Percentiles rank a stretch among this genome's conserved stretches.
These are phyloP conservation scores for Periophthalmus modestus DNA, from an alignment of 2,113 vertebrate genomes.

Conservation along the genomic window DNA sequence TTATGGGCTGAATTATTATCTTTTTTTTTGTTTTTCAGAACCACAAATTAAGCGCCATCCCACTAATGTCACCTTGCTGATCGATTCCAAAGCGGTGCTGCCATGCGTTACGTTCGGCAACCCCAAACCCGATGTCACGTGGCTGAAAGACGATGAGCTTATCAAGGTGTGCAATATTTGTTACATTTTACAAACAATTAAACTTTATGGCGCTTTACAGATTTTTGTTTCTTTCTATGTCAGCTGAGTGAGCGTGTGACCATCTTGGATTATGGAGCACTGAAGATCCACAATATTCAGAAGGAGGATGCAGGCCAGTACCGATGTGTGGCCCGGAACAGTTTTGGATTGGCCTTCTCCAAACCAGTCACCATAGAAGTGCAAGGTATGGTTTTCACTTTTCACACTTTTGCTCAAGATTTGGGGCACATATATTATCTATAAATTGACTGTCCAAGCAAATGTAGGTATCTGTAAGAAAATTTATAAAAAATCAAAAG, in stretches of 20 bases:
- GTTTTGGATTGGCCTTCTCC: conserved; percentile 91
- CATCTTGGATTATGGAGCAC: conserved; percentile 88
- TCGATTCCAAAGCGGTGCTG: conserved; percentile 93
- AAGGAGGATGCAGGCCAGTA: conserved; percentile 94
- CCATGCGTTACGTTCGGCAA: conserved; percentile 92
- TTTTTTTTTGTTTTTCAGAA: conserved; percentile 75
- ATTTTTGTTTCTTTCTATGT: background rate
- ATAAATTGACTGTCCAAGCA: no score
- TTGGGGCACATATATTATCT: no score
- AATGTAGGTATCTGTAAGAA: no score
- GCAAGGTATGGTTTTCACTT: conserved; percentile 76
- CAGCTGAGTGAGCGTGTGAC: conserved; percentile 88
- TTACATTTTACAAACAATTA: background rate
- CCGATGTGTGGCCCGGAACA: conserved; percentile 93
- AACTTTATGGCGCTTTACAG: background rate
- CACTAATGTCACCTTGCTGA: conserved; percentile 85
- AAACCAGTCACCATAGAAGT: conserved; percentile 88
- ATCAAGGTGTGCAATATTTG: conserved; percentile 79
- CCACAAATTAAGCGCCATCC: conserved; percentile 95
- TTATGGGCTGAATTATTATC: conserved; percentile 3
- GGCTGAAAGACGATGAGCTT: conserved; percentile 90
- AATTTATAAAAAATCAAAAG: no score
- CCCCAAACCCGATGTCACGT: conserved; percentile 93
- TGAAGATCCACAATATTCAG: conserved; percentile 94
- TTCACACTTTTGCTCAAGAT: background rate